Evolutionary conservation across 92 coral and sea anemone species (phyloP), one percentile per base, ranked within the genome.

Genomic region (Epizoanthus stellaris): DNA sequence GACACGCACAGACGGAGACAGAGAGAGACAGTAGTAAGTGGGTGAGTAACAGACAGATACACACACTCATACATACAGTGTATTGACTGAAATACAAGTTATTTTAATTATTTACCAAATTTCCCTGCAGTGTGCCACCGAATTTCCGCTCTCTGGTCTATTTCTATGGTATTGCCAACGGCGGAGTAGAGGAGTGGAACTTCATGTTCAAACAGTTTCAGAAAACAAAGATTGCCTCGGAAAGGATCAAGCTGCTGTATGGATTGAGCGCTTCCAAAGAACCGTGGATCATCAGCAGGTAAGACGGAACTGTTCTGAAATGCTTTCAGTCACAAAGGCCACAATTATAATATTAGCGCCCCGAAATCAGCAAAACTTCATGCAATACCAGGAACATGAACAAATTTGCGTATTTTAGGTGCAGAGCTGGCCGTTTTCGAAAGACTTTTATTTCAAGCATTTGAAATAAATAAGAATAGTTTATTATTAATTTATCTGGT

Each of bases 201-300:
- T 90, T 88, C 58, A 79, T 70, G 25, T 93, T 82, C 73, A 57
- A 93, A 54, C 93, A 91, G 80, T 89, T 93, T 38, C 85, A 87
- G 74, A 81, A 89, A 47, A 88, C 94, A 2, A 85, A 81, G 9
- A 82, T 91, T 42, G 94, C 94, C 17, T 89, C 97, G 0, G 97
- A 91, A 80, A 84, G 88, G 47, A 58, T 70, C 30, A 91, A 85
- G 53, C 65, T 93, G 47, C 73, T 93, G 86, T 79, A 83, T 36
- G 97, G 90, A 15, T 25, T 93, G 85, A 85, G 93, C 19, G 97
- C 91, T 5, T 73, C 97, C 42, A 90, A 80, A 42, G 97, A 93
- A 70, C 89, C 94, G 0, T 93, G 97, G 97, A 77, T 93, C n/a
- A 10, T 93, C 36, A 88, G 87, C 87, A 87, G 97, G 97, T 93